phyloP scores from a whole-genome alignment of 1,140 invertebrate species.

The Rhynchophorus ferrugineus region DNA sequence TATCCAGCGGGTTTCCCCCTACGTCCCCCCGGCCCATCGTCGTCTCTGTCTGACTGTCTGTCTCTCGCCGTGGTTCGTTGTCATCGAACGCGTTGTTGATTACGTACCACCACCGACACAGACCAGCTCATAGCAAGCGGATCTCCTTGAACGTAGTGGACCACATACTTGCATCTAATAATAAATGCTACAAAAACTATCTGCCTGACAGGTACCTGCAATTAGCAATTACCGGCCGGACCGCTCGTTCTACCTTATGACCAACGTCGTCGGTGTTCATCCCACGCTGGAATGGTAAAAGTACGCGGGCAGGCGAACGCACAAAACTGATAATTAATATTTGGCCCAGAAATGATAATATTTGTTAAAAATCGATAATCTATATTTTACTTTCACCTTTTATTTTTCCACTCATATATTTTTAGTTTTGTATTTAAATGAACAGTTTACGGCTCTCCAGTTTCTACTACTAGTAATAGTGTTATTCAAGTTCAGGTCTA shows the following conservation, averaged over 20 bases:
- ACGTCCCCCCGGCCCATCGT: background rate
- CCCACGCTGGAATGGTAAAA: too few relatives aligned
- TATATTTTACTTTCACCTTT: too few relatives aligned
- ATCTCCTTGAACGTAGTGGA: constrained; percentile 16
- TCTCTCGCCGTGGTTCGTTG: background rate
- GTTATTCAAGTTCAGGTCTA: too few relatives aligned
- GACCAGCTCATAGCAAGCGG: constrained; percentile 9
- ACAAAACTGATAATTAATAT: too few relatives aligned
- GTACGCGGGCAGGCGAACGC: too few relatives aligned
- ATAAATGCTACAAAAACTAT: constrained; percentile 7
- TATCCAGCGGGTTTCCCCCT: background rate
- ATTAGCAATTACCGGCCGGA: constrained; percentile 16
- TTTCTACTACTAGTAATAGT: too few relatives aligned
- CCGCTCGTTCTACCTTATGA: constrained; percentile 4
- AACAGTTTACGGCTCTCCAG: too few relatives aligned
- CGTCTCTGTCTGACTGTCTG: background rate
- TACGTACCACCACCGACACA: background rate
- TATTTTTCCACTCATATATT: too few relatives aligned
- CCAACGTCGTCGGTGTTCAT: too few relatives aligned
- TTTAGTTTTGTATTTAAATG: too few relatives aligned
- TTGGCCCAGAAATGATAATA: too few relatives aligned
- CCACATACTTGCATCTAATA: constrained; percentile 13
- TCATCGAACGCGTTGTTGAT: background rate
- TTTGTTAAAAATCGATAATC: too few relatives aligned
- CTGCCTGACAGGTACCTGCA: constrained; percentile 13